Evolutionary conservation across 2,888 invertebrate genomes (phyloP).

Genomic region (Plebejus argus): DNA sequence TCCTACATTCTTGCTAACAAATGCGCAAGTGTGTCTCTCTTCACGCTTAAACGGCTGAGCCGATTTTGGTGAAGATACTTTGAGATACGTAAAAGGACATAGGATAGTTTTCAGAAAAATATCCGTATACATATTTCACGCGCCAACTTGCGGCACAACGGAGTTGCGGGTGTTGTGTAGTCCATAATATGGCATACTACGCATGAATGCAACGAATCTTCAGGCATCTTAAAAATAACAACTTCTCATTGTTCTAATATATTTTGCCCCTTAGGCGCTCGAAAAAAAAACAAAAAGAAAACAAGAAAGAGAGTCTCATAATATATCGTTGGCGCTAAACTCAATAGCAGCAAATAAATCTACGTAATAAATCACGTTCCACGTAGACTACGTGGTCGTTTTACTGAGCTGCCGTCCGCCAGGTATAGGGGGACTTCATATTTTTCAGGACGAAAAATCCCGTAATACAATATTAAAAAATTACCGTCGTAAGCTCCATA

Average conservation of each 20-base stretch:
- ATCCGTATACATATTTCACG: too few relatives aligned
- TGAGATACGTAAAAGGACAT: too few relatives aligned
- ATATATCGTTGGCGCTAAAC: not conserved
- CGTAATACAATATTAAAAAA: not conserved
- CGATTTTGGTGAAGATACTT: too few relatives aligned
- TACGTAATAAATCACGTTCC: constrained; percentile 14
- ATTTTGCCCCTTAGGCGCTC: not conserved
- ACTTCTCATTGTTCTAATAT: not conserved
- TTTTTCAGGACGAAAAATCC: not conserved
- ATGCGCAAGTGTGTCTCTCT: too few relatives aligned
- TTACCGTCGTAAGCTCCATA: not conserved
- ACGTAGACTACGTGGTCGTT: not conserved
- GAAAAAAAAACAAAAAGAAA: not conserved
- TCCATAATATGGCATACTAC: too few relatives aligned
- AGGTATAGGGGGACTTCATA: constrained; percentile 2
- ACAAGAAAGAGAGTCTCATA: not conserved
- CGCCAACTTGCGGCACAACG: too few relatives aligned
- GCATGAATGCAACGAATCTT: too few relatives aligned
- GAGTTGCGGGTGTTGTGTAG: too few relatives aligned
- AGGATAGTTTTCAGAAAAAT: too few relatives aligned
- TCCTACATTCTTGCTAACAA: too few relatives aligned
- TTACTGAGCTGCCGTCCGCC: not conserved
- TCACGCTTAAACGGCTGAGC: too few relatives aligned
- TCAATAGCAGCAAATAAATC: constrained; percentile 16
- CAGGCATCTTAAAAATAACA: not conserved